These are phyloP conservation scores for Cydia splendana DNA, from an alignment of 1,140 invertebrate species.

Conservation along the genomic window DNA sequence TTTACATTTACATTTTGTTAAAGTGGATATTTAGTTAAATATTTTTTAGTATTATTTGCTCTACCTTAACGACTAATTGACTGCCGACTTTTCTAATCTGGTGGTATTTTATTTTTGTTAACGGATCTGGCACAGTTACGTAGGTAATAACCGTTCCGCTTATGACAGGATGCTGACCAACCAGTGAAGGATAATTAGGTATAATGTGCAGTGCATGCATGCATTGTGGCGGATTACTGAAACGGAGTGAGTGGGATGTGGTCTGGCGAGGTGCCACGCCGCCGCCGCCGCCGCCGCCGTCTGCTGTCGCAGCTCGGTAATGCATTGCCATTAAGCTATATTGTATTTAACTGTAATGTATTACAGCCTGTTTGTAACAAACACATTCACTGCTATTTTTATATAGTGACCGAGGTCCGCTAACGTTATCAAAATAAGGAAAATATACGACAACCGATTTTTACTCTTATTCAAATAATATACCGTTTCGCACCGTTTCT, in stretches of 20 bases:
- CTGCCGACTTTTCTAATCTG: too few relatives aligned
- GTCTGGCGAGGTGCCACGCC: constrained; percentile 27
- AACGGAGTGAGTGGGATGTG: constrained; percentile 9
- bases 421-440: background rate
- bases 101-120: background rate
- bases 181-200: background rate
- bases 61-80: too few relatives aligned
- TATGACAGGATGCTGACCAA: background rate
- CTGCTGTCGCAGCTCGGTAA: constrained; percentile 28
- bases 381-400: background rate
- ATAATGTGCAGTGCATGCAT: constrained; percentile 10
- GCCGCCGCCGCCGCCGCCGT: background rate
- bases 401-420: background rate
- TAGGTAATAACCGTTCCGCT: background rate
- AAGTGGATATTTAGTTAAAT: too few relatives aligned
- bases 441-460: background rate
- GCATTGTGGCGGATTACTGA: background rate
- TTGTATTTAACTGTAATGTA: background rate
- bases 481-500: too few relatives aligned
- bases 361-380: background rate
- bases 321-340: constrained; percentile 30
- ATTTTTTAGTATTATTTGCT: too few relatives aligned
- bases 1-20: background rate
- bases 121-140: background rate
- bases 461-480: too few relatives aligned